phyloP scores from a whole-genome alignment of 1,140 invertebrate genomes.

The Bombus balteatus region DNA sequence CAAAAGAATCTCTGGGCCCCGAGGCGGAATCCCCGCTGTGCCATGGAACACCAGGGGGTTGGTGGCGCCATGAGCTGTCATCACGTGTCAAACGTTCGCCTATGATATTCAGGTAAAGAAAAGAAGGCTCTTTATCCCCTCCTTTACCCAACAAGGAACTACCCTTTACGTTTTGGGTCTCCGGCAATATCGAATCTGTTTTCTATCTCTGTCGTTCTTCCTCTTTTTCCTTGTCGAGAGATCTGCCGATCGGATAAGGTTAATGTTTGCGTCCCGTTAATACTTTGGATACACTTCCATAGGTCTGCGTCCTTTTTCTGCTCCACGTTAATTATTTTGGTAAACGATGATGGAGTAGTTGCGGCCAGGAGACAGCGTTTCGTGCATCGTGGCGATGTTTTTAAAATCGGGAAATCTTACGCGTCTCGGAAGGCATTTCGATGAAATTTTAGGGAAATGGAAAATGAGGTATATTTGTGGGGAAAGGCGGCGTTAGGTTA shows the following conservation, averaged over 20 bases:
- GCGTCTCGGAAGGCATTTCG: no score
- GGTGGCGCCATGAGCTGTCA: constrained; percentile 82
- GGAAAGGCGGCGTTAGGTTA: no score
- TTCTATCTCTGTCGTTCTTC: not conserved
- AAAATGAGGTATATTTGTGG: no score
- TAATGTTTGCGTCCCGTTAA: constrained; percentile 63
- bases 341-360: constrained; percentile 26
- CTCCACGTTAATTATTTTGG: constrained; percentile 46
- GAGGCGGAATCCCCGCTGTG: constrained; percentile 71
- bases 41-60: constrained; percentile 78
- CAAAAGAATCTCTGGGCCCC: constrained; percentile 78
- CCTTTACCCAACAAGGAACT: not conserved
- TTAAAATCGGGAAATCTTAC: not conserved
- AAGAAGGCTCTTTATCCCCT: not conserved
- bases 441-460: no score
- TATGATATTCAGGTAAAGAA: constrained; percentile 74
- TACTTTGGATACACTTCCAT: not conserved
- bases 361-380: no score
- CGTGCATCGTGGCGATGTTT: not conserved
- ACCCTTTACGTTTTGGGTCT: constrained; percentile 34
- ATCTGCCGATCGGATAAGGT: constrained; percentile 61
- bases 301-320: not conserved
- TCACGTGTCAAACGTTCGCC: constrained; percentile 77
- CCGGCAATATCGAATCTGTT: not conserved
- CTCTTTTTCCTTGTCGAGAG: constrained; percentile 18